A percentile compares a stretch with the other conserved stretches of the same genome.
phyloP scores from a whole-genome alignment of 1,140 invertebrate genomes.

The Rhizoglyphus robini region DNA sequence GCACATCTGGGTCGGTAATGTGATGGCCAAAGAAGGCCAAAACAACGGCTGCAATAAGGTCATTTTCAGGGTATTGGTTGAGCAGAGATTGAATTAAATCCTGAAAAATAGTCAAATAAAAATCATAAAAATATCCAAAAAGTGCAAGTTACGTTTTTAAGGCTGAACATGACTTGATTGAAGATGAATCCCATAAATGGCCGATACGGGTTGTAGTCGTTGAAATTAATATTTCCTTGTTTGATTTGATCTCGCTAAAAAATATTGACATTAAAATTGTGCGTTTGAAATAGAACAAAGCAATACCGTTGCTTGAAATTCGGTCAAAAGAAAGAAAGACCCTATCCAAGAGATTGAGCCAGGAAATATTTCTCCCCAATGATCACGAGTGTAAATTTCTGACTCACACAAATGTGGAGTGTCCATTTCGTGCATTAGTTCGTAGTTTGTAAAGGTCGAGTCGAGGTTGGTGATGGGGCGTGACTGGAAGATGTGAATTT shows the following conservation, averaged over 20 bases:
- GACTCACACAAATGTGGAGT: background rate
- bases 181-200: slow-evolving; percentile 10
- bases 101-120: no score
- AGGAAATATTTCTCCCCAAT: slow-evolving; percentile 22
- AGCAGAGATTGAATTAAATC: background rate
- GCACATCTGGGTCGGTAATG: background rate
- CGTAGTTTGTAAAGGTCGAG: slow-evolving; percentile 16
- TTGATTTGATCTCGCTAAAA: background rate
- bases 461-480: slow-evolving; percentile 24
- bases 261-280: background rate
- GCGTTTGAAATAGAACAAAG: no score
- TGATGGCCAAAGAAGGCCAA: slow-evolving; percentile 16
- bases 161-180: slow-evolving; percentile 19
- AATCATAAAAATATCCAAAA: background rate
- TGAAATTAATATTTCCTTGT: slow-evolving; percentile 10
- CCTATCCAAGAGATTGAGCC: slow-evolving; percentile 12
- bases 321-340: background rate
- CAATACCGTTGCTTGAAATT: background rate
- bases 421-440: slow-evolving; percentile 25
- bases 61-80: background rate
- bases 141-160: background rate
- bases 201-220: slow-evolving; percentile 18
- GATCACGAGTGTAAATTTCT: slow-evolving; percentile 23
- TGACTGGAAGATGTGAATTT: slow-evolving; percentile 22
- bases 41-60: background rate